phyloP scores from a whole-genome alignment of 2,113 vertebrate species.

The Protobothrops mucrosquamatus region DNA sequence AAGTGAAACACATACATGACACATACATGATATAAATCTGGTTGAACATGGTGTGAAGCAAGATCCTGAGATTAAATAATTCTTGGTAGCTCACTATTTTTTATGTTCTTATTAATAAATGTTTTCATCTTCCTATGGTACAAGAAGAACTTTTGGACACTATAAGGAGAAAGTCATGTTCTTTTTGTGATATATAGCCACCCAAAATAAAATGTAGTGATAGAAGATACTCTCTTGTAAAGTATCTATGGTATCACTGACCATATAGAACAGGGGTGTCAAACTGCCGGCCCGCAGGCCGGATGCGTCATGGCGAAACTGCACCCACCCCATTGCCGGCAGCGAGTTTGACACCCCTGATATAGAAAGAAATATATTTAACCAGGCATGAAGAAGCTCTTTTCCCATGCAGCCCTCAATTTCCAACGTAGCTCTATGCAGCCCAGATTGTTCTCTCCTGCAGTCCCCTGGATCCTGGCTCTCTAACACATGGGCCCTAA shows the following conservation, averaged over 20 bases:
- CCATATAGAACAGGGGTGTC: neutral
- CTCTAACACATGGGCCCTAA: neutral
- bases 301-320: too few species aligned
- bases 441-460: neutral
- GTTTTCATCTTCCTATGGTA: neutral
- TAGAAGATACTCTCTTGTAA: neutral
- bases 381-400: neutral
- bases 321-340: too few species aligned
- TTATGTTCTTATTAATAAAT: neutral
- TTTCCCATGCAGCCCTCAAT: neutral
- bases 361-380: neutral
- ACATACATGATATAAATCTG: neutral
- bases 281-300: too few species aligned
- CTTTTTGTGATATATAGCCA: neutral
- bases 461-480: neutral
- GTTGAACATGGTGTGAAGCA: neutral
- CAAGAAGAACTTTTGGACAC: neutral
- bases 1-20: too few species aligned
- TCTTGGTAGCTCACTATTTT: neutral
- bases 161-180: neutral
- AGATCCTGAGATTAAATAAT: neutral
- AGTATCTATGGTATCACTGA: too few species aligned
- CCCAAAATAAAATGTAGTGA: neutral
- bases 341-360: too few species aligned
- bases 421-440: neutral